phyloP scores from a whole-genome alignment of 2,888 invertebrate genomes.

The Polyommatus iphigenia region DNA sequence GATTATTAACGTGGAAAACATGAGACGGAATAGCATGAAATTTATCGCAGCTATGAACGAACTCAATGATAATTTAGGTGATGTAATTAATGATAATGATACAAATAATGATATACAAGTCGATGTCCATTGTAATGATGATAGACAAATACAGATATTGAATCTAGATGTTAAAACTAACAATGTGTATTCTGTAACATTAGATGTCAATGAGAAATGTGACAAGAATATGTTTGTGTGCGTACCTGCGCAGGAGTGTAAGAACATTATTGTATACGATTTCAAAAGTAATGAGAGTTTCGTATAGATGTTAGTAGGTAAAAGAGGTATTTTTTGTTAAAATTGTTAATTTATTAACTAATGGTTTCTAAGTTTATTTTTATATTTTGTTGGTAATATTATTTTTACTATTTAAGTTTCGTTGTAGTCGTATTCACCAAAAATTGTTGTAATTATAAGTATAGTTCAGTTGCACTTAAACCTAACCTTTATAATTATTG shows the following conservation, averaged over 20 bases:
- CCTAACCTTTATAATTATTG: neutral
- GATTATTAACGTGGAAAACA: conserved; percentile 71
- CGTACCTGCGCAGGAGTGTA: conserved; percentile 66
- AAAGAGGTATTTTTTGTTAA: neutral
- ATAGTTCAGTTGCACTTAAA: neutral
- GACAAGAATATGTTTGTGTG: conserved; percentile 71
- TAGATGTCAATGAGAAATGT: conserved; percentile 66
- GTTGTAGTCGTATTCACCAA: neutral
- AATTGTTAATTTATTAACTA: neutral
- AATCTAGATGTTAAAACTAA: conserved; percentile 76
- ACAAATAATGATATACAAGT: conserved; percentile 51
- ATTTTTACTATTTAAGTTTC: neutral
- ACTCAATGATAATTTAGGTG: conserved; percentile 49
- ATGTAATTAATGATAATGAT: conserved; percentile 42
- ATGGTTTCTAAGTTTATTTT: neutral
- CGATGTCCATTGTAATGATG: conserved; percentile 59
- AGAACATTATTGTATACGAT: conserved; percentile 78
- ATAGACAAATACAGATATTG: conserved; percentile 77
- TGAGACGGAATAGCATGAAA: conserved; percentile 74
- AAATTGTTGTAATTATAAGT: neutral
- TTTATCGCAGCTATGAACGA: conserved; percentile 69
- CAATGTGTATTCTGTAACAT: conserved; percentile 73
- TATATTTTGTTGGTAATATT: conserved; percentile 30
- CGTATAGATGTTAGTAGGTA: conserved; percentile 51
- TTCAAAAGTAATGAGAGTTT: conserved; percentile 76